phyloP scores from a whole-genome alignment of 2,888 invertebrate genomes.

The Xanthorhoe spadicearia region DNA sequence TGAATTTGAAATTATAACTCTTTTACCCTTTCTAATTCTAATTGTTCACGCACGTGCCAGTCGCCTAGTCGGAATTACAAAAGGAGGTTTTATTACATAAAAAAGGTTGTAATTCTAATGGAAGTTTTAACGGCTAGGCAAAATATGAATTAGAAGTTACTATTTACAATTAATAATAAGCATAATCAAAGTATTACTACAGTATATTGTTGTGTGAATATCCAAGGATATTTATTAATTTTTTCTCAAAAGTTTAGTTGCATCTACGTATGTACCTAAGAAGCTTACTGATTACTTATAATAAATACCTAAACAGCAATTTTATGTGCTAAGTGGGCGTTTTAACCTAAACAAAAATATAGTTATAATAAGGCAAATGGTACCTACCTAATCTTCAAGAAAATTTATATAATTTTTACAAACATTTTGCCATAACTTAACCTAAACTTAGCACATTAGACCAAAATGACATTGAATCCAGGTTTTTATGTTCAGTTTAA shows the following conservation, averaged over 20 bases:
- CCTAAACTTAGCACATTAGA: conserved; percentile 9
- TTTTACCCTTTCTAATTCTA: conserved; percentile 77
- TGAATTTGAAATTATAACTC: conserved; percentile 77
- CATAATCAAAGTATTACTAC: too few species aligned
- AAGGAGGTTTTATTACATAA: conserved; percentile 41
- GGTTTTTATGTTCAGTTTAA: not conserved
- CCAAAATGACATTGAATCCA: not conserved
- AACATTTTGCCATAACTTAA: conserved; percentile 5
- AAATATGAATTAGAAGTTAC: too few species aligned
- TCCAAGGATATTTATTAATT: too few species aligned
- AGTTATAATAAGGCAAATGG: not conserved
- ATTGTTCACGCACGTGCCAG: conserved; percentile 77
- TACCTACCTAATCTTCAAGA: not conserved
- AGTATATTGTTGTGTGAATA: too few species aligned
- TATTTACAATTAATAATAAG: too few species aligned
- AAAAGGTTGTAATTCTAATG: conserved; percentile 30
- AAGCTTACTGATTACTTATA: too few species aligned
- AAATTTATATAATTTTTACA: not conserved
- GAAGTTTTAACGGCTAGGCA: not conserved
- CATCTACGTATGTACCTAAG: too few species aligned
- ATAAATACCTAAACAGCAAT: too few species aligned
- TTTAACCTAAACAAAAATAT: not conserved
- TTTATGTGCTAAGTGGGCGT: too few species aligned
- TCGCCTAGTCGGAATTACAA: conserved; percentile 61
- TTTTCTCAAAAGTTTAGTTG: too few species aligned